Conservation (phyloP, 2,113 vertebrate species). For the Capricornis sumatraensis region DNA sequence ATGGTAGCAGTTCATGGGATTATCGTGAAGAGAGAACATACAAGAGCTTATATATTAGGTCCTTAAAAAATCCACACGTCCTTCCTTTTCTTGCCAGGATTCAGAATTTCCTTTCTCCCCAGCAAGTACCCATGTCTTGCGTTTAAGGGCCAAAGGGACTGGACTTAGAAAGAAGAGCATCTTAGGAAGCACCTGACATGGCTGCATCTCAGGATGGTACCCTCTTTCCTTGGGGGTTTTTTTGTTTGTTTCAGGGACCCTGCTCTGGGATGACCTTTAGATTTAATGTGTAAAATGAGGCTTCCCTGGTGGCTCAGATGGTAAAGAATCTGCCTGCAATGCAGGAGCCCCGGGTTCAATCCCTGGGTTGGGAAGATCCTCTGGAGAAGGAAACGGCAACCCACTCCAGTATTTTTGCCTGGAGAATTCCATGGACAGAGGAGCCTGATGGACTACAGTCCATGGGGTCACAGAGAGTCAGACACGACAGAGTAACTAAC, state of each 20-base stretch:
- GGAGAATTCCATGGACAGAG: not conserved
- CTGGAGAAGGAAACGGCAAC: not conserved
- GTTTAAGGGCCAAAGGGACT: not conserved
- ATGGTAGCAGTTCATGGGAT: not conserved
- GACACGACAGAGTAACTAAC: not conserved
- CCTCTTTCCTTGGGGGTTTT: conserved; percentile 14
- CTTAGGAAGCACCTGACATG: not conserved
- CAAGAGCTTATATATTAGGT: not conserved
- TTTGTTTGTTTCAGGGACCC: not conserved
- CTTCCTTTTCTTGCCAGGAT: conserved; percentile 3
- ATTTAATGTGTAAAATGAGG: conserved; percentile 18
- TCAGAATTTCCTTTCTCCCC: conserved; percentile 16
- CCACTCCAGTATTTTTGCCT: not conserved
- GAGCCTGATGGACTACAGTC: not conserved
- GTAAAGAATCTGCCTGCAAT: not conserved
- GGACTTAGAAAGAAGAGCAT: conserved; percentile 14
- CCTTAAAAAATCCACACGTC: conserved; percentile 15
- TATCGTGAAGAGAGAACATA: not conserved
- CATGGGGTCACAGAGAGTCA: not conserved
- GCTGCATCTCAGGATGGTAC: not conserved
- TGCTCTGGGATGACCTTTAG: not conserved
- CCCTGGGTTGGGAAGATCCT: not conserved
- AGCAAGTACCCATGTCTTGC: not conserved
- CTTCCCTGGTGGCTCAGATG: not conserved
- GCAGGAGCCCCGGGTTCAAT: accelerated